Base-by-base conservation (phyloP, 2,113 vertebrate genomes). In the Dunckerocampus dactyliophorus region DNA sequence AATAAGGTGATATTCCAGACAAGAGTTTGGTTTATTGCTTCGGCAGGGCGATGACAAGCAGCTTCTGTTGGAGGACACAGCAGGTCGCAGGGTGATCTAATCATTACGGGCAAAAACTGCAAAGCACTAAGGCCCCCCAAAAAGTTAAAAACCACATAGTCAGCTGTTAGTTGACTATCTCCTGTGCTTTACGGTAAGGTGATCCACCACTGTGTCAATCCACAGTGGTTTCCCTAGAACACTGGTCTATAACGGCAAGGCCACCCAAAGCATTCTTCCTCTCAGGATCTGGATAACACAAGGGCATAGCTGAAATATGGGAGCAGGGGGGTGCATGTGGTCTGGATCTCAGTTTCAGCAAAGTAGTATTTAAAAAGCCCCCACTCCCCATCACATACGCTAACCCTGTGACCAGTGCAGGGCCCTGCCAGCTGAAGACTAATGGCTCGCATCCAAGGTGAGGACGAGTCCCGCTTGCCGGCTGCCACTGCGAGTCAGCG, bases 341-440 rank as follows among this genome's bases (percentile, higher is more conserved):
- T 67, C 66, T 72, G 71, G 77, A 72, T 87, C 84, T 92, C 88
- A 85, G 86, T 89, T 89, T 87, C 89, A 88, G 80, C 84, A 84
- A 83, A 87, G 85, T 83, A 75, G 67, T 69, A 83, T 90, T 89
- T 90, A 85, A 91, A 88, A 89, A 79, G 74, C 68, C 54, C 84
- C 72, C 78, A 7, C 31, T 34, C 81, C 69, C 82, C 68, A 76
- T 83, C 73, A 85, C 77, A 82, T 77, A 71, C 75, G 69, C 77
- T 74, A 81, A 82, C 81, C 89, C 81, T 84, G 88, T 90, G 85
- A 90, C 86, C 80, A 19, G 56, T 47, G 59, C 67, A 10, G 62
- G 56, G 56, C 72, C 67, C 76, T 74, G 89, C 88, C 89, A 90
- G 82, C 84, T 87, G 85, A 84, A 89, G 74, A 77, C 74, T 65